These are phyloP conservation scores for Dasypogon diadema DNA, from an alignment of 2,888 invertebrate genomes.

Conservation along the genomic window DNA sequence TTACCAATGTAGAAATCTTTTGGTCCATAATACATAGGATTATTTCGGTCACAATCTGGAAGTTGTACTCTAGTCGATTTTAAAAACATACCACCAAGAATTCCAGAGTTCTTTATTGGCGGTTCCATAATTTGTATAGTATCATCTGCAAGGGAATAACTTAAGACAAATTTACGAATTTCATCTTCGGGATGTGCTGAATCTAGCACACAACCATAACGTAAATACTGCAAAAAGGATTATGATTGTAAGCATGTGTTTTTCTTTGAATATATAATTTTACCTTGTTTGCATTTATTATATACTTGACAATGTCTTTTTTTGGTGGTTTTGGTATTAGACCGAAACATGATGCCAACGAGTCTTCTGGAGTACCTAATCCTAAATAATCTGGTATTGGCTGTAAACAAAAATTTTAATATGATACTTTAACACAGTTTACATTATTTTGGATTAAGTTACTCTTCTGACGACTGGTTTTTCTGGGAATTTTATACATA, in stretches of 20 bases:
- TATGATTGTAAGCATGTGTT: background rate
- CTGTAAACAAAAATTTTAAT: conserved; percentile 42
- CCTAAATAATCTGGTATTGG: conserved; percentile 57
- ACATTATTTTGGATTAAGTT: conserved; percentile 3
- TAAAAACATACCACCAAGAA: conserved; percentile 81
- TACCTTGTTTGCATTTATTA: conserved; percentile 78
- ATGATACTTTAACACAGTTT: background rate
- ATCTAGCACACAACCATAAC: conserved; percentile 83
- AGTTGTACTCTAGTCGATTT: conserved; percentile 76
- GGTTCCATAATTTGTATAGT: conserved; percentile 81
- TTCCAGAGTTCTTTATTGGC: conserved; percentile 80
- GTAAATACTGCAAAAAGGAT: conserved; percentile 69
- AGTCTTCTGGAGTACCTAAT: conserved; percentile 83
- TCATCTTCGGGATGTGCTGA: conserved; percentile 83
- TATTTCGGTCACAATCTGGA: conserved; percentile 76
- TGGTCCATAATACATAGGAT: conserved; percentile 82
- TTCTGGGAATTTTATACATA: conserved; percentile 63
- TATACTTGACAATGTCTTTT: conserved; percentile 80
- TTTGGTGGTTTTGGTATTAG: conserved; percentile 79
- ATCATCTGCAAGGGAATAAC: conserved; percentile 82
- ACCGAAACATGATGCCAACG: conserved; percentile 78
- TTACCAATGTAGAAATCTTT: conserved; percentile 83
- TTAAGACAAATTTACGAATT: conserved; percentile 80
- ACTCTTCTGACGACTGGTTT: conserved; percentile 59
- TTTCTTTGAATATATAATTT: too few relatives aligned